phyloP scores from a whole-genome alignment of 2,888 invertebrate species.

The Myopa tessellatipennis region DNA sequence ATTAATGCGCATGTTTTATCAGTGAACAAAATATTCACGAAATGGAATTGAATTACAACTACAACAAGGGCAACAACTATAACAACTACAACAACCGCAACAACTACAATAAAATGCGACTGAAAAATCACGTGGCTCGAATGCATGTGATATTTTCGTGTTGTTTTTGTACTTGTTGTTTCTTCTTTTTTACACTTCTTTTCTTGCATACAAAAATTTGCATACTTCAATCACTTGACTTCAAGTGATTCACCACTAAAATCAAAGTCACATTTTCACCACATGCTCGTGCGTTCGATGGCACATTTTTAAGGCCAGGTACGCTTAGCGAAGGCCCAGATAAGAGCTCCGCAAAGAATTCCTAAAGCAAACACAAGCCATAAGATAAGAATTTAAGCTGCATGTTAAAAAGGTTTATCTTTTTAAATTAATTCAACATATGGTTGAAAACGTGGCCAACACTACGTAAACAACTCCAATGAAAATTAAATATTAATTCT shows the following conservation, averaged over 20 bases:
- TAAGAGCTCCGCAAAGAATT: constrained; percentile 6
- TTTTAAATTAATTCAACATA: background rate
- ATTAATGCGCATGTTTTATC: no score
- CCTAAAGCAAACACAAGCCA: background rate
- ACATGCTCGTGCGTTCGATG: background rate
- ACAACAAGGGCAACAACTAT: no score
- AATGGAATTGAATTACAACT: no score
- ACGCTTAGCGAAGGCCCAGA: background rate
- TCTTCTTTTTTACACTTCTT: background rate
- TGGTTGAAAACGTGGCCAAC: no score
- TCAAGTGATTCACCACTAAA: background rate
- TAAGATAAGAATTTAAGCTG: background rate
- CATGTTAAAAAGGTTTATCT: background rate
- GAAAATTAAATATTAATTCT: no score
- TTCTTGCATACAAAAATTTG: background rate
- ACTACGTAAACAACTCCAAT: no score
- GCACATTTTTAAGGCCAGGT: constrained; percentile 9
- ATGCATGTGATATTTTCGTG: background rate
- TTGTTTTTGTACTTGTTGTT: background rate
- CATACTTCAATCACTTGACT: background rate
- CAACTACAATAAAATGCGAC: no score
- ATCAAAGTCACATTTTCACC: background rate
- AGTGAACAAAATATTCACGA: no score
- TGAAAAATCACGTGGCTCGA: background rate
- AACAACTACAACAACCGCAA: no score